Conservation (phyloP, 2,113 vertebrate species). For the Pungitius pungitius region DNA sequence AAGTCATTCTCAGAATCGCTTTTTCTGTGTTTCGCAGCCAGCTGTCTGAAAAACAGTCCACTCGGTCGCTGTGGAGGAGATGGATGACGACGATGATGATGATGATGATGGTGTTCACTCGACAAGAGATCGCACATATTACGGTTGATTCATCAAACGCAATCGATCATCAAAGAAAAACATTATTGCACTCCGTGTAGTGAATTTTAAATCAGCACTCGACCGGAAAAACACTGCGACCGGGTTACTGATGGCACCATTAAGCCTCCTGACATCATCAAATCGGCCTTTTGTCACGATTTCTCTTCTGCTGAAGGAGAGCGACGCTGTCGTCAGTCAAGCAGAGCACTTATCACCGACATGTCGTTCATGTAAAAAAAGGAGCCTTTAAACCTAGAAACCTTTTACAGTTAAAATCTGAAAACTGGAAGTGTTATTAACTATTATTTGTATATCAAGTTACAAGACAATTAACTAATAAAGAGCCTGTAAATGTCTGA, state of each 20-base stretch:
- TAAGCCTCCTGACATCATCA: not conserved
- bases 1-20: not conserved
- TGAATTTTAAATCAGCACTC: constrained; percentile 16
- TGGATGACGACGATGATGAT: constrained; percentile 37
- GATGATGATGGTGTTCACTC: constrained; percentile 37
- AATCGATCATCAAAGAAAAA: constrained; percentile 1
- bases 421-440: not conserved
- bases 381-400: not conserved
- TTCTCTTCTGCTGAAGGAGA: not conserved
- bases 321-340: not conserved
- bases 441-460: not conserved
- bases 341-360: not conserved
- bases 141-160: constrained; percentile 35
- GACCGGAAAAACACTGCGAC: not conserved
- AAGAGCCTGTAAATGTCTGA: not conserved
- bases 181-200: constrained; percentile 2
- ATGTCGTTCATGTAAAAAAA: not conserved
- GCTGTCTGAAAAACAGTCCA: not conserved
- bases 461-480: not conserved
- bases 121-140: constrained; percentile 36
- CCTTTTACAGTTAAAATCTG: not conserved
- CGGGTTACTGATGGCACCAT: not conserved
- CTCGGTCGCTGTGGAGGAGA: not conserved
- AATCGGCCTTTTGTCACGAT: not conserved
- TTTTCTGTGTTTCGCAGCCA: not conserved